Conservation (phyloP, 2,113 vertebrate species). For the Fulmarus glacialis region DNA sequence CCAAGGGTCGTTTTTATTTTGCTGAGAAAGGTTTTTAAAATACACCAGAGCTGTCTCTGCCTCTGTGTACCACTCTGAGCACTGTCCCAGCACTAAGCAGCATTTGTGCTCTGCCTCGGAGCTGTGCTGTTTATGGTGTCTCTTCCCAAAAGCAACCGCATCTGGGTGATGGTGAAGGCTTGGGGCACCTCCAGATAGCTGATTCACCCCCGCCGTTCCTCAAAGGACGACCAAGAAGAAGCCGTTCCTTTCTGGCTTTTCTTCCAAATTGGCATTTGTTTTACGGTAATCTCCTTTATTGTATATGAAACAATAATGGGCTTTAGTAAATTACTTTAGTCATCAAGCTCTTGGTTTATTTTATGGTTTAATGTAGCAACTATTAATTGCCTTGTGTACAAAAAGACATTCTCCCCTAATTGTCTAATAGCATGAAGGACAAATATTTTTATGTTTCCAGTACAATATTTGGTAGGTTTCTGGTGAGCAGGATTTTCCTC, state of each 20-base stretch:
- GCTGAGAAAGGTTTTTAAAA: background rate
- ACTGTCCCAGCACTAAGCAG: background rate
- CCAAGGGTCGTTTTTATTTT: background rate
- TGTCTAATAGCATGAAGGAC: background rate
- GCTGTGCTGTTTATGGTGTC: background rate
- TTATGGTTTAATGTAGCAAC: background rate
- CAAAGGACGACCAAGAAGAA: background rate
- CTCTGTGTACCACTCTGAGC: accelerated
- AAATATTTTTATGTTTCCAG: background rate
- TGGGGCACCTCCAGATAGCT: background rate
- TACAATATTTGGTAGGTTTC: background rate
- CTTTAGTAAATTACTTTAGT: background rate
- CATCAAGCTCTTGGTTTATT: background rate
- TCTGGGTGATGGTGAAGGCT: background rate
- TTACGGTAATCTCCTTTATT: background rate
- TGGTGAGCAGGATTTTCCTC: background rate
- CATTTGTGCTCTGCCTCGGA: background rate
- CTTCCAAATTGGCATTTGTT: background rate
- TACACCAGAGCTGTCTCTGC: background rate
- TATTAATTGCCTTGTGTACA: background rate
- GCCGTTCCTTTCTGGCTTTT: accelerated
- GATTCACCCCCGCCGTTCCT: background rate
- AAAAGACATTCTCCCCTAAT: background rate
- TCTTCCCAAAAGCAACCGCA: background rate
- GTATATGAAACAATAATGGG: background rate